Evolutionary conservation across 2,888 invertebrate genomes (phyloP), one percentile per base, ranked within the genome.

Genomic region (Diaprepes abbreviatus): DNA sequence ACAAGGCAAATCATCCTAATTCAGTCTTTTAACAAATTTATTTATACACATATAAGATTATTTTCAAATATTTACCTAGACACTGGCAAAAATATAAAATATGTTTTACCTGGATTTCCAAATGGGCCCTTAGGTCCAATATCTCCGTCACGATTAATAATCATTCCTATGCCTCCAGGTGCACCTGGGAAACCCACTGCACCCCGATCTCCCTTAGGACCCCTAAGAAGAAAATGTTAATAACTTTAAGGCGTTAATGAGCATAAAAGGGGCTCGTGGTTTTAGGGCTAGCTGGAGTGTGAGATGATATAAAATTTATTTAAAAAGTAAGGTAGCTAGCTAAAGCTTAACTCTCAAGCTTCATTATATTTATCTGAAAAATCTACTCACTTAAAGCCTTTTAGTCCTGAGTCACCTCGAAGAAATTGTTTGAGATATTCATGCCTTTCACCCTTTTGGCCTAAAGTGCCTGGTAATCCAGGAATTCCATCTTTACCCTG

Each of bases 401-500:
- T 71, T n/a, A 73, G 66, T 10, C 89, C 89, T 1, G 81, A 75
- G 57, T 88, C 86, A 31, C 89, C 88, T 3, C 83, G 82, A 14
- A 89, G 79, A 17, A 77, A 81, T 71, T 86, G 83, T 72, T 84
- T 85, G 0, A 88, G 85, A 3, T 86, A 83, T 21, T 80, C 78
- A 0, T 88, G 88, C 1, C 86, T 81, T 66, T 90, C 89, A 72
- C 91, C 92, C 77, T 88, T 88, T 12, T 74, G 66, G 9, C 89
- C 89, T 1, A 83, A 82, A 4, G 73, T 45, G 35, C 88, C 88
- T 6, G 83, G 80, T n/a, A n/a, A 65, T 48, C 84, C 84, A n/a
- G 81, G 77, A 3, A 70, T 59, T 5, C 90, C 84, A 74, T 84
- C 82, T 54, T 66, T 74, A 10, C 83, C 84, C 5, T 77, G 66